Conservation (phyloP, 2,888 invertebrate genomes). For the Steinernema hermaphroditum region DNA sequence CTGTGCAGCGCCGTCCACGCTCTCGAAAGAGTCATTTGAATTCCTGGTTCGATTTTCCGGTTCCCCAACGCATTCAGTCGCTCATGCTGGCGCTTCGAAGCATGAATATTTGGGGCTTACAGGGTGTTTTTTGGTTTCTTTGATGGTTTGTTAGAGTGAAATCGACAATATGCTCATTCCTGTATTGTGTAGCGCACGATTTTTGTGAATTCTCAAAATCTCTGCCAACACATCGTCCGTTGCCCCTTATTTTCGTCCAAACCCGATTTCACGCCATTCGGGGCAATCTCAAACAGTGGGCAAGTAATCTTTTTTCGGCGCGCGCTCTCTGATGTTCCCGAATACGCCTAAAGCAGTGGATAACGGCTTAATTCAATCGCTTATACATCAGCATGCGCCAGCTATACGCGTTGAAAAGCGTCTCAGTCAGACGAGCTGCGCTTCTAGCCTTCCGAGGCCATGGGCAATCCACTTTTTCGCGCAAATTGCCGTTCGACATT, state of each 20-base stretch:
- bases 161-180: not conserved
- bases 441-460: not conserved
- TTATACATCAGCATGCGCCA: slow-evolving; percentile 24
- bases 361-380: slow-evolving; percentile 31
- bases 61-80: not conserved
- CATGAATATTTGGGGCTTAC: slow-evolving; percentile 3
- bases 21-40: not conserved
- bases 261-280: too few species aligned
- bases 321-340: slow-evolving; percentile 13
- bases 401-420: slow-evolving; percentile 3
- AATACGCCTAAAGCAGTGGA: slow-evolving; percentile 28
- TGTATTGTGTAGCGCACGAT: not conserved
- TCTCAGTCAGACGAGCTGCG: slow-evolving; percentile 2
- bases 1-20: not conserved
- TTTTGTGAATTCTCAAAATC: not conserved
- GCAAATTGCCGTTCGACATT: too few species aligned
- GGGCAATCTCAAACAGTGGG: not conserved
- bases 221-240: too few species aligned
- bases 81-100: not conserved
- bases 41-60: not conserved
- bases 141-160: not conserved
- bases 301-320: not conserved
- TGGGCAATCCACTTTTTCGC: slow-evolving; percentile 7
- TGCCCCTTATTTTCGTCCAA: too few species aligned
- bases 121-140: slow-evolving; percentile 17